Evolutionary conservation across 92 coral and sea anemone species (phyloP).

Genomic region (Paramuricea clavata): DNA sequence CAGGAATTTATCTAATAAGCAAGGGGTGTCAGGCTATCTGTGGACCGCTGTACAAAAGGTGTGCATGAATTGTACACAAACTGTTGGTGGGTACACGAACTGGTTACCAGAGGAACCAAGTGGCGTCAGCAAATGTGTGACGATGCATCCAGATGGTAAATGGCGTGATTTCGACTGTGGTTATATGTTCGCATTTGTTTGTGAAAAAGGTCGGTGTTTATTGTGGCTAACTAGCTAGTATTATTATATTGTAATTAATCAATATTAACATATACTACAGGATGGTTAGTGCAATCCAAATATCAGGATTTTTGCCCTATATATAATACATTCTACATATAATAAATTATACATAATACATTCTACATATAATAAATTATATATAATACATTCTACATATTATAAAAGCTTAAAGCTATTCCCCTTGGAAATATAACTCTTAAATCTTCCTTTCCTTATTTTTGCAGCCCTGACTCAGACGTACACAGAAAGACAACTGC

Average conservation of each 20-base stretch:
- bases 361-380: no score
- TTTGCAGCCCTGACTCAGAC: background rate
- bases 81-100: constrained; percentile 69
- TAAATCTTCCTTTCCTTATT: background rate
- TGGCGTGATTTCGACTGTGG: constrained; percentile 89
- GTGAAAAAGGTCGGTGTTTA: constrained; percentile 90
- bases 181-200: constrained; percentile 78
- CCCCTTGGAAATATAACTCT: no score
- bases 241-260: no score
- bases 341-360: no score
- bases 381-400: no score
- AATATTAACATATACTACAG: no score
- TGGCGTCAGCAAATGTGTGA: constrained; percentile 91
- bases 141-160: constrained; percentile 79
- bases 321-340: no score
- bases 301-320: no score
- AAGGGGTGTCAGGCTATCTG: constrained; percentile 27
- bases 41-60: constrained; percentile 36
- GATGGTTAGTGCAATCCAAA: no score
- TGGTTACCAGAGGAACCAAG: constrained; percentile 93
- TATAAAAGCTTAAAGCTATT: no score
- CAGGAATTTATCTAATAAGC: constrained; percentile 3
- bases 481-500: background rate
- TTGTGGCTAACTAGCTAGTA: no score
- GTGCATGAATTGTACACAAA: constrained; percentile 72